A percentile compares a stretch with the other conserved stretches of the same genome.
These are phyloP conservation scores for Campoplex nolae DNA, from an alignment of 2,888 invertebrate species.

Conservation along the genomic window DNA sequence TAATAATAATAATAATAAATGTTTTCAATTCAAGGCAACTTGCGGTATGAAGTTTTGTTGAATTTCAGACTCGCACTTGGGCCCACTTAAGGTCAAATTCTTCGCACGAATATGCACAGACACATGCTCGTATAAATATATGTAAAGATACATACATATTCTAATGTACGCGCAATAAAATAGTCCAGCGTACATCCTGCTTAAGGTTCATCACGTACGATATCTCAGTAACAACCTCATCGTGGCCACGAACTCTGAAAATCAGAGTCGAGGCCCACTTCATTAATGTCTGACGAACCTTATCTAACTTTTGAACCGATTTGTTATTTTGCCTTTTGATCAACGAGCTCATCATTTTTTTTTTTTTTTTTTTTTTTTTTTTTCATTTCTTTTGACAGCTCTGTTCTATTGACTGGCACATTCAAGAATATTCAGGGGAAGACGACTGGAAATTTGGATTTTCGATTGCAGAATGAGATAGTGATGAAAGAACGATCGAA, in stretches of 20 bases:
- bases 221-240: conserved; percentile 39
- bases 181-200: conserved; percentile 64
- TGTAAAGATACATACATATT: conserved; percentile 23
- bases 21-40: neutral
- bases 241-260: conserved; percentile 58
- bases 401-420: neutral
- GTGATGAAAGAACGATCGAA: neutral
- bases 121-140: neutral
- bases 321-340: neutral
- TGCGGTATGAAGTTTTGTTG: neutral
- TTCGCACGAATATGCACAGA: neutral
- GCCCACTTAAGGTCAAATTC: neutral
- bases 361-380: neutral
- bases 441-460: neutral
- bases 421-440: neutral
- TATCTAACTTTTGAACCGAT: neutral
- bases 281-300: conserved; percentile 17
- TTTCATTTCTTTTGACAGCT: neutral
- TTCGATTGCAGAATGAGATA: neutral
- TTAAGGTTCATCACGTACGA: conserved; percentile 58
- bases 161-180: conserved; percentile 53
- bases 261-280: conserved; percentile 43
- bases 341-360: neutral
- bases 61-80: neutral
- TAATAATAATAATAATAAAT: too few relatives aligned